Percentiles rank a stretch among this genome's conserved stretches.
Conservation (phyloP, 2,888 invertebrate genomes). For the Heliconius charithonia region DNA sequence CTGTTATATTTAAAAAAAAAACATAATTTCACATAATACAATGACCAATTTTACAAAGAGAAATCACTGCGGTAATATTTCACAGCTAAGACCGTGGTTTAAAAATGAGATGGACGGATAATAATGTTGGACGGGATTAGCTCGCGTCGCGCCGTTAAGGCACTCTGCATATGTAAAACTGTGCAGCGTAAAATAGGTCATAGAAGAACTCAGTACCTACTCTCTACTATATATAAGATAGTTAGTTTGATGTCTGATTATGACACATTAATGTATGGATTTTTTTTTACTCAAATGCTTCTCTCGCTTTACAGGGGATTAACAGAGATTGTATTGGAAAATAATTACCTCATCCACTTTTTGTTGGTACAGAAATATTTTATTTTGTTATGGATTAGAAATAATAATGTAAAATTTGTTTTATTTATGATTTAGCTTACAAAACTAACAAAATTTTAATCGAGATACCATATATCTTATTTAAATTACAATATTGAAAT, state of each 20-base stretch:
- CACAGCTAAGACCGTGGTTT: slow-evolving; percentile 14
- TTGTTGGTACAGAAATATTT: neutral
- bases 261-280: neutral
- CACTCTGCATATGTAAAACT: slow-evolving; percentile 28
- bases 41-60: neutral
- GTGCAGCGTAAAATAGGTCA: slow-evolving; percentile 38
- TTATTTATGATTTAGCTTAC: neutral
- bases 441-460: no score
- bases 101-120: slow-evolving; percentile 30
- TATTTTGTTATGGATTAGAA: neutral
- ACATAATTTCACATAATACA: neutral
- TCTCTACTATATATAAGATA: neutral
- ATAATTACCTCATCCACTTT: neutral
- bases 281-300: no score
- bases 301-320: neutral
- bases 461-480: neutral
- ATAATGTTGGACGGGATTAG: slow-evolving; percentile 36
- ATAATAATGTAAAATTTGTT: neutral
- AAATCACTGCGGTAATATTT: slow-evolving; percentile 9
- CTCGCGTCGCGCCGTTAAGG: slow-evolving; percentile 33
- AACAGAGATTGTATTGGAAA: neutral
- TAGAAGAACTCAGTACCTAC: slow-evolving; percentile 19
- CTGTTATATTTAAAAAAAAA: no score
- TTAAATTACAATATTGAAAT: no score
- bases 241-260: neutral